phyloP scores from a whole-genome alignment of 1,140 invertebrate species.

The Chelonus insularis region DNA sequence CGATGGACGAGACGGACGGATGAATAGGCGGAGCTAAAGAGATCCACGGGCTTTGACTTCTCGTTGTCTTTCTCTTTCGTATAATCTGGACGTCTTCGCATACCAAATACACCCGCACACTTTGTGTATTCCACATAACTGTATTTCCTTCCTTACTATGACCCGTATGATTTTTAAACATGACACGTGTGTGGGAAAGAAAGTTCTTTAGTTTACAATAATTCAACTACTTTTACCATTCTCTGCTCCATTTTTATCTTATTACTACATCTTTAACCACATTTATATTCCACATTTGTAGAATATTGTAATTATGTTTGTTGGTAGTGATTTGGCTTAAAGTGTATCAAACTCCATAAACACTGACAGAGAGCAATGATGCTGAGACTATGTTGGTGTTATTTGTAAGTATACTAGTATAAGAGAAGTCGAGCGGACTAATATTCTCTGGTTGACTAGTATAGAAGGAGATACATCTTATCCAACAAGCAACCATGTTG shows the following conservation, averaged over 20 bases:
- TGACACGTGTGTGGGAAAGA: neutral
- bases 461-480: slow-evolving; percentile 22
- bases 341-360: no score
- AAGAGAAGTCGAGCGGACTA: slow-evolving; percentile 21
- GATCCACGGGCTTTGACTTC: slow-evolving; percentile 25
- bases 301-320: no score
- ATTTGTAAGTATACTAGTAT: neutral
- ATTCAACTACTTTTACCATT: no score
- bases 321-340: no score
- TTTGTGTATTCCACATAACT: slow-evolving; percentile 24
- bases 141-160: slow-evolving; percentile 14
- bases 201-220: slow-evolving; percentile 7
- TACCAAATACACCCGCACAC: slow-evolving; percentile 23
- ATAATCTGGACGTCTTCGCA: slow-evolving; percentile 12
- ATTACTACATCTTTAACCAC: no score
- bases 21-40: slow-evolving; percentile 24
- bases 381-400: slow-evolving; percentile 7
- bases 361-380: no score
- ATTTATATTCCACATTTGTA: no score
- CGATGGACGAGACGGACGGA: slow-evolving; percentile 16
- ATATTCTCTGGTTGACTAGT: slow-evolving; percentile 26
- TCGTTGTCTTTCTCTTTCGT: slow-evolving; percentile 4
- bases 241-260: no score
- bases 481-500: slow-evolving; percentile 11
- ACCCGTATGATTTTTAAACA: neutral